A percentile compares a stretch with the other conserved stretches of the same genome.
Conservation (phyloP, 2,888 invertebrate genomes). For the Furcula furcula region DNA sequence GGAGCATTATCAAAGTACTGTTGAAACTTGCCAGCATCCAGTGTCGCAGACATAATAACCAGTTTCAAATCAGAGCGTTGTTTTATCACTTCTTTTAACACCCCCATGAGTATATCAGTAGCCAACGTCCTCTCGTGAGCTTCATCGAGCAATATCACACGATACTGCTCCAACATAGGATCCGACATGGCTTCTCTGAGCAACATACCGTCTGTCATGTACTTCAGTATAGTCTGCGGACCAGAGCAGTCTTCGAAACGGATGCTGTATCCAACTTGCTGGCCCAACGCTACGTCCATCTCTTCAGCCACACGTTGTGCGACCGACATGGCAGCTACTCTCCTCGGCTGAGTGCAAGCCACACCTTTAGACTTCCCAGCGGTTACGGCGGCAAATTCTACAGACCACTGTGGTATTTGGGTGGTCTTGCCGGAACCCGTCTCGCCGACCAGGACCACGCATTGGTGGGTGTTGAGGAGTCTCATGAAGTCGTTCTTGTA, state of each 20-base stretch:
- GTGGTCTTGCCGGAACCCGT: conserved; percentile 99
- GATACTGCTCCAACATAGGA: conserved; percentile 97
- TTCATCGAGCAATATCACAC: conserved; percentile 97
- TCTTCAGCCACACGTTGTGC: conserved; percentile 99
- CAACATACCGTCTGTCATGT: conserved; percentile 99
- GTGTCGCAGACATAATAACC: conserved; percentile 99
- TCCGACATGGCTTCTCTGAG: conserved; percentile 99
- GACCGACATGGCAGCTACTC: conserved; percentile 99
- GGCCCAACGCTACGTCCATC: conserved; percentile 97
- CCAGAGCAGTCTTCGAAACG: conserved; percentile 99
- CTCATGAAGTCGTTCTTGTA: conserved; percentile 98
- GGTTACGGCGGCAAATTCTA: conserved; percentile 64
- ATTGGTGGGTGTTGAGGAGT: conserved; percentile 94
- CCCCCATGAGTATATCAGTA: conserved; percentile 99
- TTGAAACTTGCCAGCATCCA: conserved; percentile 99
- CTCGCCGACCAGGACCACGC: conserved; percentile 98
- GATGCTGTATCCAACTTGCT: conserved; percentile 85
- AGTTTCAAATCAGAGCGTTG: conserved; percentile 96
- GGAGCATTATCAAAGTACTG: conserved; percentile 99
- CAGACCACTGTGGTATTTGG: conserved; percentile 93
- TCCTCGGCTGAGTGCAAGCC: conserved; percentile 97
- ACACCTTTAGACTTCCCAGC: conserved; percentile 81
- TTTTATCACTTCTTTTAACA: conserved; percentile 97
- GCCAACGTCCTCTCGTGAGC: conserved; percentile 99
- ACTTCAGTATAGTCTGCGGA: conserved; percentile 95